phyloP scores from a whole-genome alignment of 2,797 vertebrate genomes.

The Periophthalmus magnuspinnatus region DNA sequence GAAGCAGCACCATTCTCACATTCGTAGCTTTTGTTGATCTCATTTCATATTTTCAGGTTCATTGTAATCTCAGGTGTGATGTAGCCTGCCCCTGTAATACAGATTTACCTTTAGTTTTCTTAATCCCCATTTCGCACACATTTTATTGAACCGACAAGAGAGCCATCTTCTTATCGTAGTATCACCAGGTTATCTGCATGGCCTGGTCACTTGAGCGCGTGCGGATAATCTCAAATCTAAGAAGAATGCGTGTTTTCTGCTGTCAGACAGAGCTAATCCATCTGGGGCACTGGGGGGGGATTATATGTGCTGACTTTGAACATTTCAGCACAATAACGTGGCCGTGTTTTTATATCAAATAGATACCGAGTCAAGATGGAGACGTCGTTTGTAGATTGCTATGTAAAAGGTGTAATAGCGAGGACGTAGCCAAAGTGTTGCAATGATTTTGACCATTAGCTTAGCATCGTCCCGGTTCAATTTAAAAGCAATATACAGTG shows the following conservation, averaged over 20 bases:
- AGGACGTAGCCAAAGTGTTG: background rate
- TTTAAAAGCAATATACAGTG: background rate
- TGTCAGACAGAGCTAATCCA: background rate
- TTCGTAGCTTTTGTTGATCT: background rate
- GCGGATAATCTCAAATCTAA: constrained; percentile 4
- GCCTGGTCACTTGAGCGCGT: background rate
- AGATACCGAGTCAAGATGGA: background rate
- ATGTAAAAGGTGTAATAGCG: background rate
- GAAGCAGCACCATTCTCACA: background rate
- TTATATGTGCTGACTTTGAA: background rate
- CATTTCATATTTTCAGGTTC: background rate
- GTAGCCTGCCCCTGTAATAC: background rate
- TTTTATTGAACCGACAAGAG: background rate
- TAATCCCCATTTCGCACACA: background rate
- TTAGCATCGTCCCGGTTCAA: background rate
- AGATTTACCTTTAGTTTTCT: no score
- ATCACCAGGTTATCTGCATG: constrained; percentile 6
- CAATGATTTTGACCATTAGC: background rate
- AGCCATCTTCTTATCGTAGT: background rate
- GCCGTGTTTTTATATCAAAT: background rate
- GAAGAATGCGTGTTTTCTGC: background rate
- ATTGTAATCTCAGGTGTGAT: background rate
- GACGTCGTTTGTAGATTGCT: background rate
- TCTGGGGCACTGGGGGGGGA: background rate
- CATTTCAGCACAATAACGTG: background rate